Evolutionary conservation across 2,113 vertebrate genomes (phyloP).

Genomic region (Pelobates fuscus): DNA sequence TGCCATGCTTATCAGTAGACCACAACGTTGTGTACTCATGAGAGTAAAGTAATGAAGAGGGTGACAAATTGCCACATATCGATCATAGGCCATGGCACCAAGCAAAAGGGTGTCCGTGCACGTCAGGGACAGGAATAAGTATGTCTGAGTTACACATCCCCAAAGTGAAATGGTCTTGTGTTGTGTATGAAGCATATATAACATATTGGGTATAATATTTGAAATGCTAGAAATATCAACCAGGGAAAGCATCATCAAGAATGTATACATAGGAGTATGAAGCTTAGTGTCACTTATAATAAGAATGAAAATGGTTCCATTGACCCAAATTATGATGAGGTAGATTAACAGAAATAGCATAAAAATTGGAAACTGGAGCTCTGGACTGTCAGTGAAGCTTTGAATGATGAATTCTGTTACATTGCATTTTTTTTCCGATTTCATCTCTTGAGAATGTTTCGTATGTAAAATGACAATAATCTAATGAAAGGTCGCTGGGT

Average conservation of each 20-base stretch:
- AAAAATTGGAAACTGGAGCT: no score
- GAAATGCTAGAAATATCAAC: slow-evolving; percentile 18
- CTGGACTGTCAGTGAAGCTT: no score
- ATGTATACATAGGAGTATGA: slow-evolving; percentile 3
- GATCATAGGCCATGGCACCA: slow-evolving; percentile 56
- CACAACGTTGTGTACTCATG: slow-evolving; percentile 51
- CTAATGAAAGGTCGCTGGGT: no score
- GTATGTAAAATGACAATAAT: no score
- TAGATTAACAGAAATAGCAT: no score
- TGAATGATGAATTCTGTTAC: no score
- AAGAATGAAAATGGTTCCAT: no score
- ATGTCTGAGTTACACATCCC: slow-evolving; percentile 54
- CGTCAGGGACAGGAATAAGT: slow-evolving; percentile 53
- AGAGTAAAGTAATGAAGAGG: slow-evolving; percentile 52
- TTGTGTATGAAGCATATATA: background rate
- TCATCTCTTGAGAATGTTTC: no score
- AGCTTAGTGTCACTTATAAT: no score
- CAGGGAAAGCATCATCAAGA: slow-evolving; percentile 14
- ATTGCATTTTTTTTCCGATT: no score
- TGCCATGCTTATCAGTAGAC: slow-evolving; percentile 45
- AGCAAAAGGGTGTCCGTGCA: slow-evolving; percentile 51
- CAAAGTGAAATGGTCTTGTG: slow-evolving; percentile 46
- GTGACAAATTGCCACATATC: slow-evolving; percentile 57
- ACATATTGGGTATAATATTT: slow-evolving; percentile 14
- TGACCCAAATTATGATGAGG: no score